Evolutionary conservation across 2,888 invertebrate species (phyloP).

Genomic region (Choreutis nemorana): DNA sequence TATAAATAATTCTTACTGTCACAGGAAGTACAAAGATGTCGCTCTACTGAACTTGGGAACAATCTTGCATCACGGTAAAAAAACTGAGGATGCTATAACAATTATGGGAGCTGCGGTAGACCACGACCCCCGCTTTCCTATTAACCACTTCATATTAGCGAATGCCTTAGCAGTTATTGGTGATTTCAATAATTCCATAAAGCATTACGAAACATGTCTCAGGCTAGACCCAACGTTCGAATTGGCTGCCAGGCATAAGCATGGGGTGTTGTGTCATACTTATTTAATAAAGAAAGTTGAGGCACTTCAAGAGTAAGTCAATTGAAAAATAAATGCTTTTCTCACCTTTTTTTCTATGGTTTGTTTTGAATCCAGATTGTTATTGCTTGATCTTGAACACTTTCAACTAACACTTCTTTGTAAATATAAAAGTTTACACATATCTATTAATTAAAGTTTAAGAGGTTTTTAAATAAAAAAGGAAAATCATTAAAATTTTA

Average conservation of each 20-base stretch:
- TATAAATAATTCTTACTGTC: conserved; percentile 20
- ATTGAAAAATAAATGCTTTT: too few relatives aligned
- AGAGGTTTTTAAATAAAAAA: too few relatives aligned
- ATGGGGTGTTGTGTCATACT: conserved; percentile 74
- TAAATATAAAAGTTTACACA: too few relatives aligned
- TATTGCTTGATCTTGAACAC: too few relatives aligned
- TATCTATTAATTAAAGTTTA: too few relatives aligned
- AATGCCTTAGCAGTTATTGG: conserved; percentile 76
- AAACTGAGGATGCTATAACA: conserved; percentile 75
- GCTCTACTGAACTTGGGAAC: conserved; percentile 78
- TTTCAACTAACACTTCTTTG: too few relatives aligned
- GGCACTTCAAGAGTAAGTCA: conserved; percentile 71
- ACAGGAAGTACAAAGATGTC: conserved; percentile 75
- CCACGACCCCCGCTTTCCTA: conserved; percentile 68
- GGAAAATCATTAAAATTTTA: conserved; percentile 1
- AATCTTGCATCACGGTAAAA: conserved; percentile 72
- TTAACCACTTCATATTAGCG: conserved; percentile 74
- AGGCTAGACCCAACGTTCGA: conserved; percentile 70
- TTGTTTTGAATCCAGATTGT: too few relatives aligned
- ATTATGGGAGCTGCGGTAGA: conserved; percentile 77
- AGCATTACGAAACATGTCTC: conserved; percentile 67
- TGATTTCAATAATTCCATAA: conserved; percentile 75
- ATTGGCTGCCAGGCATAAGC: conserved; percentile 67
- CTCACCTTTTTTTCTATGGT: not conserved
- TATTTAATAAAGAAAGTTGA: conserved; percentile 70